Conservation (phyloP, 2,113 vertebrate species). For the Cololabis saira region DNA sequence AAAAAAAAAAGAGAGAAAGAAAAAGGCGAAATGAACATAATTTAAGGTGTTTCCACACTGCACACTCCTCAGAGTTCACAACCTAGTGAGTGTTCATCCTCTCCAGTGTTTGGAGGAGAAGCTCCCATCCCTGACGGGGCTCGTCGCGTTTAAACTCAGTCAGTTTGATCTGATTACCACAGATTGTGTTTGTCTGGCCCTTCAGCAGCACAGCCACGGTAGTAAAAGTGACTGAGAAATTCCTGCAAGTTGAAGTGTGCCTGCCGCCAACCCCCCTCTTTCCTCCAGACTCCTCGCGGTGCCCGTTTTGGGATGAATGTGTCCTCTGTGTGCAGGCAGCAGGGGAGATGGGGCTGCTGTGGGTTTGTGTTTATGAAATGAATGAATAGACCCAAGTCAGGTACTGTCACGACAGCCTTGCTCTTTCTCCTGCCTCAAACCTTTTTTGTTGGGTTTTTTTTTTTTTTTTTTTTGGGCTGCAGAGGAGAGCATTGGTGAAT, state of each 20-base stretch:
- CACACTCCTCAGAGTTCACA: slow-evolving; percentile 33
- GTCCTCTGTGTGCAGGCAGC: slow-evolving; percentile 72
- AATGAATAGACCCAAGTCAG: slow-evolving; percentile 60
- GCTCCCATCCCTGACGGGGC: slow-evolving; percentile 52
- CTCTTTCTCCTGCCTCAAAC: background rate
- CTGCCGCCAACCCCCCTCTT: slow-evolving; percentile 8
- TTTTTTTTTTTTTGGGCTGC: no score
- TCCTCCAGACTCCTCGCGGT: slow-evolving; percentile 50
- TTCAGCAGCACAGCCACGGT: slow-evolving; percentile 44
- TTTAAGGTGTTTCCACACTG: slow-evolving; percentile 3
- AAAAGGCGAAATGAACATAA: background rate
- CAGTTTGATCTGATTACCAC: slow-evolving; percentile 55
- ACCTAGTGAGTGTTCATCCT: no score
- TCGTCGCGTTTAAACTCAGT: slow-evolving; percentile 64
- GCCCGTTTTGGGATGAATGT: slow-evolving; percentile 79
- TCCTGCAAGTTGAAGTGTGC: slow-evolving; percentile 61
- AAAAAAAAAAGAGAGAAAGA: background rate
- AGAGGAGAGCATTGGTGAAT: slow-evolving; percentile 7
- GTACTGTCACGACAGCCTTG: slow-evolving; percentile 53
- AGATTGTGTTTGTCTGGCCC: slow-evolving; percentile 35
- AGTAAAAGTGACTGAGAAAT: slow-evolving; percentile 57
- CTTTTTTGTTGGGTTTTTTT: no score
- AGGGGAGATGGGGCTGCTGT: slow-evolving; percentile 50
- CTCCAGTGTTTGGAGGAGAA: slow-evolving; percentile 54
- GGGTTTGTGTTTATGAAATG: slow-evolving; percentile 55